phyloP scores from a whole-genome alignment of 2,888 invertebrate species.

The Alentia gelatinosa region DNA sequence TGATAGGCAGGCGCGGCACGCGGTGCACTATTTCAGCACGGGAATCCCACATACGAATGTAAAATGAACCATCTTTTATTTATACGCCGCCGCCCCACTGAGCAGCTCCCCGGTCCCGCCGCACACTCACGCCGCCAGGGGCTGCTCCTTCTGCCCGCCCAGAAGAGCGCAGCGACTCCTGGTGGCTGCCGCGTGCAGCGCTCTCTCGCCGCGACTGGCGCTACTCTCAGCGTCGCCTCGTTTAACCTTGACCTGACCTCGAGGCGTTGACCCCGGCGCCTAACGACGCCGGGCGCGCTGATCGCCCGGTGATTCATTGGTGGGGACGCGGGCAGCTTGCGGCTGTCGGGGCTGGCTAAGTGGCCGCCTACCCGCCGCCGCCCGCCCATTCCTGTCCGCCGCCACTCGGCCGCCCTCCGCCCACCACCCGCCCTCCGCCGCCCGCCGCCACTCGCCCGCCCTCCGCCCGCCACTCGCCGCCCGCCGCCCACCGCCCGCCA shows the following conservation, averaged over 20 bases:
- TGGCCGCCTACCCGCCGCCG: neutral
- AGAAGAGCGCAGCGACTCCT: neutral
- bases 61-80: constrained; percentile 1
- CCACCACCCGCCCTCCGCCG: neutral
- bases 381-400: neutral
- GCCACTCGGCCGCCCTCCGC: neutral
- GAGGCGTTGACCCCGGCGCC: neutral
- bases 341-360: neutral
- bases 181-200: neutral
- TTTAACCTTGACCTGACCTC: neutral
- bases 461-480: neutral
- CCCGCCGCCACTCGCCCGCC: neutral
- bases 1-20: neutral
- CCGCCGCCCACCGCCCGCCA: neutral
- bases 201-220: too few relatives aligned
- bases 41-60: neutral
- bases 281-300: neutral
- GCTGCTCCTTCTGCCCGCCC: neutral
- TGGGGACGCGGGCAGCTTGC: neutral
- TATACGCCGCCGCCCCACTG: neutral
- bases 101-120: neutral
- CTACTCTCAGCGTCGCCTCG: neutral
- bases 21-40: neutral
- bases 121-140: too few relatives aligned
- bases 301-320: constrained; percentile 19